These are phyloP conservation scores for Platysteira castanea DNA, from an alignment of 2,113 vertebrate species.

Conservation along the genomic window DNA sequence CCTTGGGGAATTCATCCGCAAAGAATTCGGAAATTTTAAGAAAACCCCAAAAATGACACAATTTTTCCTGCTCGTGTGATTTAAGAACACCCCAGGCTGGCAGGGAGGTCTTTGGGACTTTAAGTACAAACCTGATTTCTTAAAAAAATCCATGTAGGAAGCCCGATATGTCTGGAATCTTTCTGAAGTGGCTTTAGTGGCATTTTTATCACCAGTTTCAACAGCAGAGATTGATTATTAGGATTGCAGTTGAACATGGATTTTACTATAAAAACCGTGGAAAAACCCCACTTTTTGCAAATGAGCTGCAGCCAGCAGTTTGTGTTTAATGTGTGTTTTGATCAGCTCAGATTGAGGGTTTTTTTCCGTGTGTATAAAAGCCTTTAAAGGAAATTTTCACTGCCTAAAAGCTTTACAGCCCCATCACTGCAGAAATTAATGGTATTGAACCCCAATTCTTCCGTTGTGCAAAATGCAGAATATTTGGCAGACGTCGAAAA, in stretches of 20 bases:
- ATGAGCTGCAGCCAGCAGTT: neutral
- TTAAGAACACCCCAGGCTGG: neutral
- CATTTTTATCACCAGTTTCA: neutral
- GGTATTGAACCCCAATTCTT: neutral
- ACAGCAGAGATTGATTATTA: neutral
- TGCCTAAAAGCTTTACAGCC: neutral
- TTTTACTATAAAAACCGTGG: neutral
- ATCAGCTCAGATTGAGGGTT: neutral
- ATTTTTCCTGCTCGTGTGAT: neutral
- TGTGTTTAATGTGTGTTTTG: neutral
- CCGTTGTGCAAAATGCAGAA: neutral
- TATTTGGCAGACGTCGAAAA: neutral
- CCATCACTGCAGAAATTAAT: neutral
- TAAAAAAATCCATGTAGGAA: neutral
- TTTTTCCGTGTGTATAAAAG: neutral
- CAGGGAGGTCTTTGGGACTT: neutral
- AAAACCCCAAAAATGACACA: neutral
- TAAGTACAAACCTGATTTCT: neutral
- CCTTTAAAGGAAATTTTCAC: neutral
- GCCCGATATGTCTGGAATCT: neutral
- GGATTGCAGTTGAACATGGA: neutral
- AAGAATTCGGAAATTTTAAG: neutral
- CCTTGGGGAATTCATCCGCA: neutral
- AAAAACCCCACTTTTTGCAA: neutral
- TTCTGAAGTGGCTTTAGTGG: neutral